Evolutionary conservation across 2,113 vertebrate species (phyloP).

Genomic region (Onychostruthus taczanowskii): DNA sequence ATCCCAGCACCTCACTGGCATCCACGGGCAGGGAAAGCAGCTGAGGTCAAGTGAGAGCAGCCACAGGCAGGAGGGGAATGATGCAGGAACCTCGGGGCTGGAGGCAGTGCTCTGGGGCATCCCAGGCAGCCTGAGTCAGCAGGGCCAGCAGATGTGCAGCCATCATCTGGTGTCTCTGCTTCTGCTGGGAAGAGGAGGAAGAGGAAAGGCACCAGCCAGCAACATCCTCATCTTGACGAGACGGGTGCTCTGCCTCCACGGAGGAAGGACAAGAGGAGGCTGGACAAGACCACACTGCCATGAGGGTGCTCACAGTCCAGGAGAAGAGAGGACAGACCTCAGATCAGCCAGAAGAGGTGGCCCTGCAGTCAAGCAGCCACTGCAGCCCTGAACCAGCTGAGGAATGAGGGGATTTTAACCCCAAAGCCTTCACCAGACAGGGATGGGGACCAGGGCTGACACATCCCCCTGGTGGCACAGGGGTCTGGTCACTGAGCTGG

Average conservation of each 20-base stretch:
- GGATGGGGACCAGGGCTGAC: background rate
- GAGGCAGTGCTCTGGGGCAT: background rate
- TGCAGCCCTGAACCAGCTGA: background rate
- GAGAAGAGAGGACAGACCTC: background rate
- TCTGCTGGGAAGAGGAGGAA: background rate
- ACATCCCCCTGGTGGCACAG: background rate
- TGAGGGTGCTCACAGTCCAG: background rate
- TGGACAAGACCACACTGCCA: background rate
- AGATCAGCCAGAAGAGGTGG: background rate
- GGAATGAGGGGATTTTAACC: background rate
- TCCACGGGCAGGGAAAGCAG: background rate
- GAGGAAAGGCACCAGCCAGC: background rate
- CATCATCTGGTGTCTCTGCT: background rate
- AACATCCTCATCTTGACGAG: background rate
- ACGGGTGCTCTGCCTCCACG: background rate
- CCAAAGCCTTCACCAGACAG: background rate
- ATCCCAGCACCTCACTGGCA: background rate
- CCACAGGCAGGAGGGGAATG: accelerated
- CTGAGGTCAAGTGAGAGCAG: background rate
- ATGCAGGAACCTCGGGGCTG: background rate
- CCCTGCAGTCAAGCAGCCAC: background rate
- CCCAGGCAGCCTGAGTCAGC: background rate
- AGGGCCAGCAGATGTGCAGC: background rate
- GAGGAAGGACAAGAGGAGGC: background rate
- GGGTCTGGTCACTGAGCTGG: background rate